Evolutionary conservation across 2,888 invertebrate species (phyloP), one percentile per base, ranked within the genome.

Genomic region (Hedychridium roseum): DNA sequence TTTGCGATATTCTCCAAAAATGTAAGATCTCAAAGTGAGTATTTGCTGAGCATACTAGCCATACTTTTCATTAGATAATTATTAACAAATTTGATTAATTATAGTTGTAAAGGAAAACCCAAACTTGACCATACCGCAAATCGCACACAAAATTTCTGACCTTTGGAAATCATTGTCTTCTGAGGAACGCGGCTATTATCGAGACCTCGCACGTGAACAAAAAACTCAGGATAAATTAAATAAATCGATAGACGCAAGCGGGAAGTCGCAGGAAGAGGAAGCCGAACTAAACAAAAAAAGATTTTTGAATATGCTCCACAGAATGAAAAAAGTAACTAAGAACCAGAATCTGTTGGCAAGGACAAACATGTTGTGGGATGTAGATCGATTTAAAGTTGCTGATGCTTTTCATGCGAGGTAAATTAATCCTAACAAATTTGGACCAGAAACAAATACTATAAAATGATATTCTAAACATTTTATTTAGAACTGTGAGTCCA

Each of bases 1-100:
- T 80, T 80, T 55, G 62, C 68, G 7, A 72, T 75, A 54, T 81
- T 76, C 60, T 76, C 79, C n/a, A 60, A 66, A 23, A 63, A 72
- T 43, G 63, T 64, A 20, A 68, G 77, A 57, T 46, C 60, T n/a
- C 63, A 76, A 70, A 70, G 80, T 80, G 68, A 64, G 62, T 53
- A 30, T 40, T 34, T 37, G 16, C n/a, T n/a, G 6, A 27, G 28
- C 16, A 12, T 2, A 20, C 1, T 21, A n/a, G n/a, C 0, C 17
- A 2, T n/a, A 12, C 4, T 6, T 20, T 27, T 26, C 26, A 18
- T 37, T n/a, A 11, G 17, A 6, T 15, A 12, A 16, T 26, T 11
- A 16, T n/a, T 12, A 31, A 3, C 15, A 3, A 12, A 4, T 15
- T 15, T 15, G 16, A 4, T 43, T 17, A 21, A 30, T 53, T 61